Base-by-base conservation (phyloP, 1,140 invertebrate genomes). In the Drosophila simulans region DNA sequence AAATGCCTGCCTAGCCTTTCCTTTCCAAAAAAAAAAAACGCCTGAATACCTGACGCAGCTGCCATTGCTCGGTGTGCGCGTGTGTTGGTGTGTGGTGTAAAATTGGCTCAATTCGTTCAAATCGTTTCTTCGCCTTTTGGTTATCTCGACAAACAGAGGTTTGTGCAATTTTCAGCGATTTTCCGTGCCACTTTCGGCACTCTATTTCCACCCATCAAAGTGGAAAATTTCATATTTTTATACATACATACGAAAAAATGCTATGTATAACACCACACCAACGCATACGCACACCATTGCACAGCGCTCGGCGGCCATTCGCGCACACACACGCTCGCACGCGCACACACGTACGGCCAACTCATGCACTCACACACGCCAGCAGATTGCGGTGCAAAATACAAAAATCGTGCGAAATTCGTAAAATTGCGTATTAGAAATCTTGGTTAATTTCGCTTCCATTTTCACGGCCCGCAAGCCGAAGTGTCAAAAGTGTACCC, bases 191-290 rank as follows among this genome's bases (percentile, higher is more conserved):
- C 40, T 60, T 69, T 59, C 55, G 31, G 42, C 39, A 40, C 53
- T 34, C 34, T 48, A 68, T 59, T 77, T 39, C 42, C 45, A 45
- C 56, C 58, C 40, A 74, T 40, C 65, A 66, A 80, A 80, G 76
- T 90, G 88, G 80, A 89, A 91, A 91, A 74, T 78, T 85, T 83
- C 82, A 83, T 86, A 86, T 90, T 91, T 91, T 80, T 86, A 86
- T 86, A 91, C 81, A 91, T 89, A 91, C 81, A 91, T 78, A 91
- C 80, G 76, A 91, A 88, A 51, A 86, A 91, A 86, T 68, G 89
- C 89, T 89, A 91, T 91, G 89, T 91, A 91, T 91, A 91, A 82
- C 88, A 91, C 76, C 76, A 78, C 82, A 90, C 88, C 54, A 76
- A 77, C 71, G 82, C 70, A 86, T 52, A 49, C 76, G 57, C 63